Percentiles rank a stretch among this genome's conserved stretches.
Conservation (phyloP, 2,113 vertebrate genomes). For the Dasyornis broadbenti region DNA sequence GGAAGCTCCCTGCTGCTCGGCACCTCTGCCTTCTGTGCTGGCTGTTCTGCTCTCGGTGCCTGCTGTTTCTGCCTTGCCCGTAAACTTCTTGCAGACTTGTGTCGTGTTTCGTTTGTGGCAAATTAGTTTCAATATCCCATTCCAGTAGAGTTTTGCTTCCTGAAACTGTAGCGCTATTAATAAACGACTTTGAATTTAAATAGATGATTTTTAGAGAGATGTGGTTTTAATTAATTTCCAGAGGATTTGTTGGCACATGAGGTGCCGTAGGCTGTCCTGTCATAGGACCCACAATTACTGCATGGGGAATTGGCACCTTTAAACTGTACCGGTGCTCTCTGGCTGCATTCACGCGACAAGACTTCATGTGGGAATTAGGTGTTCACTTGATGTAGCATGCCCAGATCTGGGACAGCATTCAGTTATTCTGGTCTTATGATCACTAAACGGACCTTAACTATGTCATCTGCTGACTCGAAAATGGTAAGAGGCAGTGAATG, state of each 20-base stretch:
- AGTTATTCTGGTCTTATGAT: neutral
- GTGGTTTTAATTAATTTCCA: neutral
- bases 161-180: neutral
- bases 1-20: neutral
- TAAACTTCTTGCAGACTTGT: neutral
- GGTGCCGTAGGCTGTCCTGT: neutral
- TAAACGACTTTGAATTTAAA: neutral
- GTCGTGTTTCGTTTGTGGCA: neutral
- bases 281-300: neutral
- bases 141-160: neutral
- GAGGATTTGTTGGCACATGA: accelerated
- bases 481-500: neutral
- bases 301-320: neutral
- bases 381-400: accelerated
- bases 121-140: accelerated
- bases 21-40: neutral
- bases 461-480: neutral
- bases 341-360: accelerated
- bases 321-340: neutral
- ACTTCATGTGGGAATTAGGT: neutral
- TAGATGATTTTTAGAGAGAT: neutral
- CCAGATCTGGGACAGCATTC: neutral
- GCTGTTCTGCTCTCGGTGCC: too few relatives aligned
- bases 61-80: neutral
- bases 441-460: neutral